These are phyloP conservation scores for Cotesia typhae DNA, from an alignment of 1,140 invertebrate species.

Conservation along the genomic window DNA sequence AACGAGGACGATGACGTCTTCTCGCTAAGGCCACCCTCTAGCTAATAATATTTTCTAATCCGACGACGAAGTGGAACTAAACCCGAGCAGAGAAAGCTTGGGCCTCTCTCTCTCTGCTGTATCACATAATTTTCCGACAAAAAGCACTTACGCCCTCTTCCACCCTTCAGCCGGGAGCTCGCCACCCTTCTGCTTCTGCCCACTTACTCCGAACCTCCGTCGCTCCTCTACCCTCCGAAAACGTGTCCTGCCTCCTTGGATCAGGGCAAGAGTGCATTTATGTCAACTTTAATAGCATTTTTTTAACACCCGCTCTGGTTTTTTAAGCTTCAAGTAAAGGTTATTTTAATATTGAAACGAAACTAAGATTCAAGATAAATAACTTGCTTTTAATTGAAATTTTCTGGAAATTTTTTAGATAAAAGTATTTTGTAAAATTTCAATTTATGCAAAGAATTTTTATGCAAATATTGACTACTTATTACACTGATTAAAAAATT, in stretches of 20 bases:
- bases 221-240: constrained; percentile 50
- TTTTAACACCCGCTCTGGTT: constrained; percentile 37
- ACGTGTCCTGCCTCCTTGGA: constrained; percentile 52
- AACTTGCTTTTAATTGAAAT: neutral
- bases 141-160: constrained; percentile 63
- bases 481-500: too few relatives aligned
- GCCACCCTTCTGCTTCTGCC: constrained; percentile 43
- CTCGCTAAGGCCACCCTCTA: constrained; percentile 47
- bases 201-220: constrained; percentile 26
- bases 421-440: too few relatives aligned
- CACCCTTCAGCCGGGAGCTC: constrained; percentile 51
- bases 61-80: constrained; percentile 45
- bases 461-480: too few relatives aligned
- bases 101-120: constrained; percentile 50
- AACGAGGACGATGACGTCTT: constrained; percentile 15
- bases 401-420: neutral
- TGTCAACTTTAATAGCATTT: constrained; percentile 53
- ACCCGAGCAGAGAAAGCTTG: constrained; percentile 47
- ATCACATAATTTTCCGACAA: constrained; percentile 65
- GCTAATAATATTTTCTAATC: constrained; percentile 66
- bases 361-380: too few relatives aligned
- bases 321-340: too few relatives aligned
- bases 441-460: too few relatives aligned
- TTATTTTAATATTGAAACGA: too few relatives aligned
- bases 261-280: constrained; percentile 58